phyloP scores from a whole-genome alignment of 92 coral and sea anemone genomes.

The Muricea muricata region DNA sequence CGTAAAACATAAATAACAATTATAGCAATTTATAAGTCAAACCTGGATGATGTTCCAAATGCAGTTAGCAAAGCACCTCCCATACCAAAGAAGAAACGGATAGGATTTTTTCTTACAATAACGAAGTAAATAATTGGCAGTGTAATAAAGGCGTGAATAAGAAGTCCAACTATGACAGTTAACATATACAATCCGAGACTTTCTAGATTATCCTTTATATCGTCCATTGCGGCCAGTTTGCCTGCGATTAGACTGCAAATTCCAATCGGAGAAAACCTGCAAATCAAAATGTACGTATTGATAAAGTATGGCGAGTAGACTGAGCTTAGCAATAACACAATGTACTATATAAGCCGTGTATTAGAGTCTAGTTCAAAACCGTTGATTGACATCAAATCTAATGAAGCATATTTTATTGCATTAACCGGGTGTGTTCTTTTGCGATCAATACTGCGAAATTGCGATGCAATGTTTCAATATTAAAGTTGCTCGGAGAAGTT shows the following conservation, averaged over 20 bases:
- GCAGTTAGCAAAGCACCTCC: constrained; percentile 38
- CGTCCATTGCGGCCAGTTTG: constrained; percentile 41
- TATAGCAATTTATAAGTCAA: background rate
- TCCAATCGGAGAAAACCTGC: constrained; percentile 37
- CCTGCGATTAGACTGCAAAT: constrained; percentile 40
- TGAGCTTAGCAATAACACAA: background rate
- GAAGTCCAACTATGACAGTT: constrained; percentile 48
- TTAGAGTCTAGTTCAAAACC: no score
- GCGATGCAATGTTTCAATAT: no score
- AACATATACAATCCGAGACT: constrained; percentile 41
- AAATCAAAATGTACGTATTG: background rate
- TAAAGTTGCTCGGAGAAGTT: no score
- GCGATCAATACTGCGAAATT: no score
- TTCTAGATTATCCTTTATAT: constrained; percentile 29
- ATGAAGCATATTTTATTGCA: no score
- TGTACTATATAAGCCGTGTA: no score
- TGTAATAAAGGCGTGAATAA: constrained; percentile 50
- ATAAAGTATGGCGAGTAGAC: background rate
- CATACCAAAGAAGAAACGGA: constrained; percentile 38
- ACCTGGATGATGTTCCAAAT: constrained; percentile 47
- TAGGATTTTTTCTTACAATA: constrained; percentile 29
- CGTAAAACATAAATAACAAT: no score
- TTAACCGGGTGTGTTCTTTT: no score
- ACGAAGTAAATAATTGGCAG: constrained; percentile 36
- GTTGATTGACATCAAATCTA: no score